Conservation (phyloP, 2,113 vertebrate genomes). For the Perca flavescens region DNA sequence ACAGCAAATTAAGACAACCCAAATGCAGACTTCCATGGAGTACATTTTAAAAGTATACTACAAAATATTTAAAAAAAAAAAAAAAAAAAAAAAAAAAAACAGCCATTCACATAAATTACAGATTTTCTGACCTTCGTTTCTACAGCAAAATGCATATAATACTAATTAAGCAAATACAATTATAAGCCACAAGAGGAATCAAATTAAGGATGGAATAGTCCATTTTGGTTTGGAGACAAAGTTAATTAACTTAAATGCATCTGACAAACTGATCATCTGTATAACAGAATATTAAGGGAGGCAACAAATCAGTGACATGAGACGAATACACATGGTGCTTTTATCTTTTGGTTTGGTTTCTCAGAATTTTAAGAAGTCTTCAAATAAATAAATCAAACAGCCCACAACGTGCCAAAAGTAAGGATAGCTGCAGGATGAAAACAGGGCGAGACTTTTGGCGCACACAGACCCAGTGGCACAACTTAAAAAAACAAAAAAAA, state of each 20-base stretch:
- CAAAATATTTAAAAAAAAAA: background rate
- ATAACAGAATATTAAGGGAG: background rate
- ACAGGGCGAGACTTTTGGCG: background rate
- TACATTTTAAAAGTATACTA: background rate
- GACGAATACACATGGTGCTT: too few relatives aligned
- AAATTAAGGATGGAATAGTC: too few relatives aligned
- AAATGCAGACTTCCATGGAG: background rate
- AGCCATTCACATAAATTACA: background rate
- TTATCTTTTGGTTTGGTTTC: background rate
- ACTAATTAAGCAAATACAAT: background rate
- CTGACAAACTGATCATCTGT: background rate
- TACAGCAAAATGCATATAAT: background rate
- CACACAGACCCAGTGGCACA: background rate
- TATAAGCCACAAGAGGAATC: background rate
- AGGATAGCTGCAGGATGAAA: slow-evolving; percentile 1
- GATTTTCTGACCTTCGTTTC: background rate
- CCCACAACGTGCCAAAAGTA: background rate
- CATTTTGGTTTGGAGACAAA: too few relatives aligned
- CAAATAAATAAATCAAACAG: background rate
- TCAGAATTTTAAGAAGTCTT: background rate
- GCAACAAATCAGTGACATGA: background rate
- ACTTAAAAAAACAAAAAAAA: slow-evolving; percentile 15
- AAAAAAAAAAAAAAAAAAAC: background rate
- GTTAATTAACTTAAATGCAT: too few relatives aligned
- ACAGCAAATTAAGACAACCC: background rate